Evolutionary conservation across 1,140 invertebrate genomes (phyloP), one percentile per base, ranked within the genome.

Genomic region (Eufriesea mexicana): DNA sequence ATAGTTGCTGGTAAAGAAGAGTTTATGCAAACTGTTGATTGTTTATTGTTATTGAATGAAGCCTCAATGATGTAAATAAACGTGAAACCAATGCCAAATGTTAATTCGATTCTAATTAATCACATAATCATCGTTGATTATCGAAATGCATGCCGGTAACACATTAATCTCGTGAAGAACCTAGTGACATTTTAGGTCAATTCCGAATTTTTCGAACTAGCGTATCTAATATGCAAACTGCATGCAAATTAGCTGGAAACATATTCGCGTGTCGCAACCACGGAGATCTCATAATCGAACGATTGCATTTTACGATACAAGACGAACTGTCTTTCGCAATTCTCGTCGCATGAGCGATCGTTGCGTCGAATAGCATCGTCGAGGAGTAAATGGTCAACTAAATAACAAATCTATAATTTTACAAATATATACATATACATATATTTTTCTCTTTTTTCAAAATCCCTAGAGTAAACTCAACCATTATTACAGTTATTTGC

Each of bases 341-440:
- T 14, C 54, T 54, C n/a, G 20, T 71, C 4, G 28, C 49, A 54
- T 0, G 49, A 71, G 6, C 0, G 12, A 54, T 35, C 10, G 28
- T 72, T 28, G 14, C 20, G 18, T 51, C 18, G 5, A 55, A 42
- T 55, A 16, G 5, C n/a, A 55, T 7, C 18, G 4, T 55, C 70
- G 23, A 55, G 28, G 51, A 35, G 18, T 10, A 28, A 28, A 7
- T 59, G 16, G 5, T 16, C 25, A 14, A 12, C 5, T 20, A 23
- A 68, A 67, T 14, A 18, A 70, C 5, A 55, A 49, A 23, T 42
- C 20, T 28, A 55, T 20, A 7, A 20, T n/a, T 72, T 72, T 73
- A 62, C 9, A 73, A 73, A 79, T 57, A 79, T 73, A 62, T 51
- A 79, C 28, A 73, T 42, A n/a, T 72, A 51, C 49, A 54, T 28